phyloP scores from a whole-genome alignment of 2,797 vertebrate species.

The Nyctalus aviator region DNA sequence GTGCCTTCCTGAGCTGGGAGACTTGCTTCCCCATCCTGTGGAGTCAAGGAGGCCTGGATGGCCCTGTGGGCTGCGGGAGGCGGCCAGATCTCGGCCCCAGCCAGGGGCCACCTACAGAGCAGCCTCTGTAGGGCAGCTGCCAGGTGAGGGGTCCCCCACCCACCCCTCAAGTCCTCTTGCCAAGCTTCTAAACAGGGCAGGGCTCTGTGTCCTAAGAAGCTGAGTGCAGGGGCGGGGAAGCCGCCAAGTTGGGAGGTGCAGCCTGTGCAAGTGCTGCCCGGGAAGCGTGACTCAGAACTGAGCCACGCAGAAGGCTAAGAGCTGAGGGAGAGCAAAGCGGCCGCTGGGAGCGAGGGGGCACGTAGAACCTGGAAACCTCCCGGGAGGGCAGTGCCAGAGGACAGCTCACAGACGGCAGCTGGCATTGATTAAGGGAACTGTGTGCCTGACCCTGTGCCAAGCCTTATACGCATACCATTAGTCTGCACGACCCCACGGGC shows the following conservation, averaged over 20 bases:
- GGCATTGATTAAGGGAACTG: fast-evolving
- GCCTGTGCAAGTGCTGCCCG: background rate
- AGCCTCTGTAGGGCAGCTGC: conserved; percentile 45
- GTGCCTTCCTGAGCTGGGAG: conserved; percentile 38
- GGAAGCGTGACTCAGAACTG: background rate
- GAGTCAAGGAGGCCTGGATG: background rate
- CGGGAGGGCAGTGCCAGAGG: background rate
- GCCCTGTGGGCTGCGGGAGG: background rate
- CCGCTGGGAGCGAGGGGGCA: fast-evolving
- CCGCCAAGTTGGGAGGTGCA: fast-evolving
- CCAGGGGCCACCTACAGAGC: background rate
- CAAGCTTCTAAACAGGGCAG: background rate
- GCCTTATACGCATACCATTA: background rate
- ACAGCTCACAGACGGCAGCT: background rate
- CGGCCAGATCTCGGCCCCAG: fast-evolving
- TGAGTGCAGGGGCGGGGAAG: background rate
- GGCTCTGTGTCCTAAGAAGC: background rate
- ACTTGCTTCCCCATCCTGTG: conserved; percentile 21
- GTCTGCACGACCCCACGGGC: background rate
- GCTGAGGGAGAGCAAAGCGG: background rate
- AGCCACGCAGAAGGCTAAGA: background rate
- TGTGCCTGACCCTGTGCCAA: background rate
- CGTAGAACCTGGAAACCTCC: background rate
- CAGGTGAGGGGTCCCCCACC: background rate
- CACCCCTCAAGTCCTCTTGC: background rate